phyloP scores from a whole-genome alignment of 1,140 invertebrate genomes.

The Planococcus citri region DNA sequence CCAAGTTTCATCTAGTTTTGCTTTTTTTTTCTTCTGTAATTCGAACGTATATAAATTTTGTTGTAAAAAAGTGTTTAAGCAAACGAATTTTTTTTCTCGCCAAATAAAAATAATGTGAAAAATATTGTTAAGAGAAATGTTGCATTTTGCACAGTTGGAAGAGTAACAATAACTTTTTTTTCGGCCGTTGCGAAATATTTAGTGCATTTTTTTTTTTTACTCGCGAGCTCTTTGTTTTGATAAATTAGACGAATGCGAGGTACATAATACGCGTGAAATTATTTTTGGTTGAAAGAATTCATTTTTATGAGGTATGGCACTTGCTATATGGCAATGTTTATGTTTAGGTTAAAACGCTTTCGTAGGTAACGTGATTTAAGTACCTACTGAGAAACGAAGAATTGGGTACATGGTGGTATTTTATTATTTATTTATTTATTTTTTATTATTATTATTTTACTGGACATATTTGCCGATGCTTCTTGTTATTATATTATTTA shows the following conservation, averaged over 20 bases:
- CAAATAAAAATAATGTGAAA: background rate
- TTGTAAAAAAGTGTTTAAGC: background rate
- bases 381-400: background rate
- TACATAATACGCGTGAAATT: background rate
- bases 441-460: background rate
- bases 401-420: background rate
- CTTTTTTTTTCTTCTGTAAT: background rate
- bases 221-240: background rate
- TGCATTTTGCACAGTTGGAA: background rate
- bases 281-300: background rate
- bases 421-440: background rate
- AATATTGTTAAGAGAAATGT: background rate
- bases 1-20: background rate
- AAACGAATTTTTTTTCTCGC: background rate
- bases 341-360: background rate
- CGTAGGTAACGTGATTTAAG: slow-evolving; percentile 1
- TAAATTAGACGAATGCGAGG: background rate
- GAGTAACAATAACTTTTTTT: background rate
- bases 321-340: background rate
- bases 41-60: background rate
- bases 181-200: background rate
- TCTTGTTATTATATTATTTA: no score
- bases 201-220: background rate
- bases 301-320: background rate
- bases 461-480: no score